Evolutionary conservation across 2,113 vertebrate species (phyloP), one percentile per base, ranked within the genome.

Genomic region (Pyxicephalus adspersus): DNA sequence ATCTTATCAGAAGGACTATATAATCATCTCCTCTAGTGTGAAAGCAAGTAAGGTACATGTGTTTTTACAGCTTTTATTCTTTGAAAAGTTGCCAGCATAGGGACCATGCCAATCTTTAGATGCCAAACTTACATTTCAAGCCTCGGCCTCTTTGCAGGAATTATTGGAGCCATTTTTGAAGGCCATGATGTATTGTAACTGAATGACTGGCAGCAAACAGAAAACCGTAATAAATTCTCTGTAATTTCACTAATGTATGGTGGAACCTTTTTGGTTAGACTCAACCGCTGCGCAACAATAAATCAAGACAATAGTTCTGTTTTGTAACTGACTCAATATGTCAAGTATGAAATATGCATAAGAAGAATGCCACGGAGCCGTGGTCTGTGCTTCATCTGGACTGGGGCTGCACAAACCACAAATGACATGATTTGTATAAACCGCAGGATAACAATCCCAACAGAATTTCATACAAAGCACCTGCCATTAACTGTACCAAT

Each of bases 341-440:
- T 58, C 66, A 61, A 22, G 66, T 19, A 23, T 71, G 77, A 71
- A 71, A 70, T 61, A 80, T 70, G 25, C n/a, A 64, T 29, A 29
- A 55, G 77, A 61, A 64, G 23, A n/a, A 4, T 22, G 25, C 55
- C 67, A 81, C 58, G 1, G 54, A 79, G 22, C 31, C 15, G 54
- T 68, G 71, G 54, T 74, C 54, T 58, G 54, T 54, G 28, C 5
- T 60, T 54, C 77, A 79, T 79, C 77, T 79, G 68, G 67, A 54
- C 51, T 9, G 34, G 25, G 67, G 5, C 28, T 79, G 51, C 23
- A 64, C 20, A 60, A 60, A 45, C 64, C 68, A 73, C 78, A 72
- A 81, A 73, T 73, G 55, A 71, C 65, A 72, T 73, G 67, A 61
- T 64, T 81, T 61, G 50, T 54, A 50, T 26, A 73, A 81, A 73